These are phyloP conservation scores for Augochlorella aurata DNA, from an alignment of 2,888 invertebrate species.

Conservation along the genomic window DNA sequence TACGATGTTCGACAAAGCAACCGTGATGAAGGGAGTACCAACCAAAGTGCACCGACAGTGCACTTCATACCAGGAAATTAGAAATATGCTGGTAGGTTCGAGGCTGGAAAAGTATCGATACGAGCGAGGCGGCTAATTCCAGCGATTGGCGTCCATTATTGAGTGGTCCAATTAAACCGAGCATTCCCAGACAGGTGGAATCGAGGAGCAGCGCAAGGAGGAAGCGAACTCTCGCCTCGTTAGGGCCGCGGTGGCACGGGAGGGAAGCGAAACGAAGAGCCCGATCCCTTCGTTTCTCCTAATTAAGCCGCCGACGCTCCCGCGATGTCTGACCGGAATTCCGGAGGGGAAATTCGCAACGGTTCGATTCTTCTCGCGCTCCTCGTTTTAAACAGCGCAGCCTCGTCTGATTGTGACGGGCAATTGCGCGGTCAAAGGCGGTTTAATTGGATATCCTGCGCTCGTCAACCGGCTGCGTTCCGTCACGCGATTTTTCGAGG, in stretches of 20 bases:
- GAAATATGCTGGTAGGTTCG: slow-evolving; percentile 1
- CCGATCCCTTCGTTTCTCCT: slow-evolving; percentile 51
- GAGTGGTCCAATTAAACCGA: slow-evolving; percentile 56
- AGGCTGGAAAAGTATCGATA: background rate
- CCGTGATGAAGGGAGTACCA: too few species aligned
- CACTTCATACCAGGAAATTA: background rate
- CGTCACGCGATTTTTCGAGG: slow-evolving; percentile 14
- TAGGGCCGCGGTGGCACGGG: background rate
- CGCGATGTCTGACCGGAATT: slow-evolving; percentile 35
- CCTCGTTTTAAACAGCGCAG: background rate
- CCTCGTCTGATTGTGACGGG: slow-evolving; percentile 24
- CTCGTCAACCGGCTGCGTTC: slow-evolving; percentile 8
- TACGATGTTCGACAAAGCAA: too few species aligned
- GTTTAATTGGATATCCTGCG: slow-evolving; percentile 15
- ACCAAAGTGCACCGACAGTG: background rate
- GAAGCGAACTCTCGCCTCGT: slow-evolving; percentile 27
- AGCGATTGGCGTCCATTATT: slow-evolving; percentile 53
- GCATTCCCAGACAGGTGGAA: slow-evolving; percentile 57
- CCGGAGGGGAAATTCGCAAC: slow-evolving; percentile 5
- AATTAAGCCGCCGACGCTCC: slow-evolving; percentile 49
- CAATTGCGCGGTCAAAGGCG: slow-evolving; percentile 19
- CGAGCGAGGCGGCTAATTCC: slow-evolving; percentile 9
- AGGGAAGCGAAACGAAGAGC: slow-evolving; percentile 25
- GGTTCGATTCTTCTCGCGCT: slow-evolving; percentile 27
- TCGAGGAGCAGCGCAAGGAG: slow-evolving; percentile 51